A percentile compares a stretch with the other conserved stretches of the same genome.
phyloP scores from a whole-genome alignment of 2,888 invertebrate genomes.

The Plagodis dolabraria region DNA sequence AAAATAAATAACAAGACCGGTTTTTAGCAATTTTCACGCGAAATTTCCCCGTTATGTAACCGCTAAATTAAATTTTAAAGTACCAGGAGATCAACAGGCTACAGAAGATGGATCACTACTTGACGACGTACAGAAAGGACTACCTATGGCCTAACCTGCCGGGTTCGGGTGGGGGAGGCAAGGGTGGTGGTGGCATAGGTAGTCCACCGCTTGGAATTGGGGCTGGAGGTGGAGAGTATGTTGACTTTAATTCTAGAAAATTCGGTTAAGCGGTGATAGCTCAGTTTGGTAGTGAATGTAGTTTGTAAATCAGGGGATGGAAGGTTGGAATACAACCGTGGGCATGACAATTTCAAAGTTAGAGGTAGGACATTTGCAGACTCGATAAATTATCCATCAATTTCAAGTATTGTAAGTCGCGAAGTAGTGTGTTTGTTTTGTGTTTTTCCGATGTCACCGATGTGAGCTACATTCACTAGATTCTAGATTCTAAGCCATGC shows the following conservation, averaged over 20 bases:
- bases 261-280: too few species aligned
- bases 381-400: too few species aligned
- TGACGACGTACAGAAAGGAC: constrained; percentile 87
- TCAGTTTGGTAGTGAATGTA: too few species aligned
- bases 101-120: constrained; percentile 83
- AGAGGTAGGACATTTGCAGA: too few species aligned
- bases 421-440: too few species aligned
- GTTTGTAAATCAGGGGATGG: too few species aligned
- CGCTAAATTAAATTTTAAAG: constrained; percentile 31
- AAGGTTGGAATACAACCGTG: too few species aligned
- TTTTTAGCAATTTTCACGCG: constrained; percentile 7
- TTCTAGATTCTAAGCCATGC: too few species aligned
- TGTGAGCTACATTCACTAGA: too few species aligned
- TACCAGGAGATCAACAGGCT: constrained; percentile 34
- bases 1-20: constrained; percentile 9
- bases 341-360: too few species aligned
- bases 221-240: constrained; percentile 40
- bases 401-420: too few species aligned
- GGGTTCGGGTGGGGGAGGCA: constrained; percentile 42
- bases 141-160: constrained; percentile 86
- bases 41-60: constrained; percentile 35
- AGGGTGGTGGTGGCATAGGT: constrained; percentile 41
- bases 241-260: constrained; percentile 45
- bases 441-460: too few species aligned
- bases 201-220: constrained; percentile 1